A percentile compares a stretch with the other conserved stretches of the same genome.
Evolutionary conservation across 2,113 vertebrate species (phyloP).

Genomic region (Cyprinodon brontotheroides): DNA sequence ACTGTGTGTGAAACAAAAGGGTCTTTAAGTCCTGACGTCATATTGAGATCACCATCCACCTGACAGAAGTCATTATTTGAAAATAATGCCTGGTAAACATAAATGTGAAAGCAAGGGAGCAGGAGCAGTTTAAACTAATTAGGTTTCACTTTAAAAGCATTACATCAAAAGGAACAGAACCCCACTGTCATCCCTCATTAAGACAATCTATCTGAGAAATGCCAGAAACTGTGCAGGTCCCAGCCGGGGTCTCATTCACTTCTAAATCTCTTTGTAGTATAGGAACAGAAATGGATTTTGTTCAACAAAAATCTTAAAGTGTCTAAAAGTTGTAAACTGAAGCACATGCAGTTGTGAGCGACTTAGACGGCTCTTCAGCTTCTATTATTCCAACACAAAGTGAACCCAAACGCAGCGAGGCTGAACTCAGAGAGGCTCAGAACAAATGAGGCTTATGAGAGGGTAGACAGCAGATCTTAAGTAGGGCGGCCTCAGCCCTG

Average conservation of each 20-base stretch:
- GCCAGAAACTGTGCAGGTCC: not conserved
- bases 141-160: slow-evolving; percentile 9
- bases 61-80: slow-evolving; percentile 2
- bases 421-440: too few relatives aligned
- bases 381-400: too few relatives aligned
- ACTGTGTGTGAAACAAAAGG: not conserved
- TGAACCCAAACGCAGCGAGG: too few relatives aligned
- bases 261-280: not conserved
- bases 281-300: not conserved
- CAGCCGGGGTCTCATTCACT: not conserved
- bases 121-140: slow-evolving; percentile 22
- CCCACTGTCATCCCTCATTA: slow-evolving; percentile 5
- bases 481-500: too few relatives aligned
- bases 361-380: too few relatives aligned
- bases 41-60: not conserved
- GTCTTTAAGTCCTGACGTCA: not conserved
- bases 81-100: not conserved
- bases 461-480: too few relatives aligned
- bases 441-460: too few relatives aligned
- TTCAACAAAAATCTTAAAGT: too few relatives aligned
- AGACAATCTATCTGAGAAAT: slow-evolving; percentile 3
- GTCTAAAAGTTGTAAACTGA: too few relatives aligned
- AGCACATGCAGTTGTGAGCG: too few relatives aligned
- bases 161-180: slow-evolving; percentile 10
- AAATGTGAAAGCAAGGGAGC: slow-evolving; percentile 1